Base-by-base conservation (phyloP, 1,140 invertebrate species). In the Bombus sibiricus region DNA sequence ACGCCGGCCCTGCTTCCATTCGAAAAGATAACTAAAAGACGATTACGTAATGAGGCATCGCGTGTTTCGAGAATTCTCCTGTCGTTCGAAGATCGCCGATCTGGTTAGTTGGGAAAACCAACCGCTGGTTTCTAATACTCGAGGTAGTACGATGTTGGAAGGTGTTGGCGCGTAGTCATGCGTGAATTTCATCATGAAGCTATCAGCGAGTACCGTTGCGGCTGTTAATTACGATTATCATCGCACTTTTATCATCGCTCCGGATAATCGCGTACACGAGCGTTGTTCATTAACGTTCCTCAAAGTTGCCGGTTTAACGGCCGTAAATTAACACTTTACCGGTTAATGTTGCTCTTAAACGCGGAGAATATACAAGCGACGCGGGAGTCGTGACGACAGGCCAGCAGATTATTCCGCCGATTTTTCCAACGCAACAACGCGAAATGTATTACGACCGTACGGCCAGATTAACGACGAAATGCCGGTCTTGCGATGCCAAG, bases 221-320 rank as follows among this genome's bases (percentile, higher is more conserved):
- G 34, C 34, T 57, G 32, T 81, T 71, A 69, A 71, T 53, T 68
- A 68, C 66, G 66, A 64, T 78, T 32, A n/a, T 64, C 3, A 5
- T 62, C 22, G 3, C 2, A 25, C 3, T 39, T 69, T 69, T 69
- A 39, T 69, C 37, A 8, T 28, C 37, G 41, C 18, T 53, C 5
- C 47, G 47, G 47, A 53, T 53, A 53, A 53, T 53, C 47, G 47
- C 47, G 47, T 53, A 53, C 47, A 22, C 32, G 72, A 74, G 22
- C 15, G 43, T 22, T 8, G 28, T 18, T 53, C 57, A 28, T 75
- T 75, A 57, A 75, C 22, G 22, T 37, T 12, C 10, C 47, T 34
- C 10, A 25, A 57, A 53, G 47, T 75, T 53, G n/a, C 43, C 32
- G 43, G 32, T 75, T 53, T 75, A 32, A 57, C 41, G 32, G 12